These are phyloP conservation scores for Lasioglossum lativentre DNA, from an alignment of 2,888 invertebrate genomes.

Conservation along the genomic window DNA sequence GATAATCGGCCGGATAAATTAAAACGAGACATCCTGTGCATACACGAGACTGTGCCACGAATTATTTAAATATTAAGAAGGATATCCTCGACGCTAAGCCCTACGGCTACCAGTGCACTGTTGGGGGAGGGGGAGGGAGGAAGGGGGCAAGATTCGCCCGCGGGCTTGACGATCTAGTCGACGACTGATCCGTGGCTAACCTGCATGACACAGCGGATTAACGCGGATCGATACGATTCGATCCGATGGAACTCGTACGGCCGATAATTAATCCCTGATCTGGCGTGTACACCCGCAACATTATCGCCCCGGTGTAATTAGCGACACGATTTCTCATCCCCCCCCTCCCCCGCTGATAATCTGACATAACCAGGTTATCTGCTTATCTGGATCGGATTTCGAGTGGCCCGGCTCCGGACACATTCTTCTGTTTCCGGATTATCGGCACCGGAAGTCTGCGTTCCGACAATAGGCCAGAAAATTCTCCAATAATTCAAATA, in stretches of 20 bases:
- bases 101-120: background rate
- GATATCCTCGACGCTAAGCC: background rate
- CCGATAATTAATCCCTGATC: conserved; percentile 30
- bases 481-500: background rate
- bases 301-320: conserved; percentile 1
- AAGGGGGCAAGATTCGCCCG: background rate
- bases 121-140: no score
- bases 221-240: conserved; percentile 40
- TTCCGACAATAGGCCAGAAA: background rate
- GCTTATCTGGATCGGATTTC: conserved; percentile 19
- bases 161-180: conserved; percentile 33
- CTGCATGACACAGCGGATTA: conserved; percentile 29
- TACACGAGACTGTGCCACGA: background rate
- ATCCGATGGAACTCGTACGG: conserved; percentile 32
- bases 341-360: background rate
- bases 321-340: conserved; percentile 13
- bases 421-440: background rate
- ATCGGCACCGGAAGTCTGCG: background rate
- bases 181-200: conserved; percentile 47
- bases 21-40: conserved; percentile 17
- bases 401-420: background rate
- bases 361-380: conserved; percentile 13
- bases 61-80: conserved; percentile 8
- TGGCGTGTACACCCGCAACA: background rate
- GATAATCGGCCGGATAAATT: conserved; percentile 16